A percentile compares a stretch with the other conserved stretches of the same genome.
Conservation (phyloP, 2,888 invertebrate genomes). For the Lycocerus yunnanus region DNA sequence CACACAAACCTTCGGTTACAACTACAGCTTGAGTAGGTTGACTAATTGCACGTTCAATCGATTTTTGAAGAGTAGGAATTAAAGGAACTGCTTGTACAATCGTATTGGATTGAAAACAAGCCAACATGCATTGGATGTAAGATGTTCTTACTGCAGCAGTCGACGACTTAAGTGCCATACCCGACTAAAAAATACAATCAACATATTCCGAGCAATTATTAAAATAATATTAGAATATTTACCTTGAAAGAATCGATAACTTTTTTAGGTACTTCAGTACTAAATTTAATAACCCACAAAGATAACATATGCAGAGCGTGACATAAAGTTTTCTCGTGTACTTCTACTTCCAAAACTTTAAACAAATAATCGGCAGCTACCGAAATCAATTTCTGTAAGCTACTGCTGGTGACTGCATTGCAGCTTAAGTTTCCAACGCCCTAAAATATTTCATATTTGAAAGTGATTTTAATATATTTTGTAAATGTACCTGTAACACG, state of each 20-base stretch:
- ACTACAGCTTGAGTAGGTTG: conserved; percentile 74
- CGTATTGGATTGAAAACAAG: conserved; percentile 64
- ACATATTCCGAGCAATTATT: not conserved
- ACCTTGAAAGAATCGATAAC: conserved; percentile 69
- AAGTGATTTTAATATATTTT: not conserved
- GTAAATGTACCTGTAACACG: conserved; percentile 70
- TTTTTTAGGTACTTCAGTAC: conserved; percentile 66
- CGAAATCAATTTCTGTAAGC: conserved; percentile 63
- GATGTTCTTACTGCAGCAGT: conserved; percentile 77
- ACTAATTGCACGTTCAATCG: conserved; percentile 75
- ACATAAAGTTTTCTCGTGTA: conserved; percentile 88
- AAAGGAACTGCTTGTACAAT: conserved; percentile 57
- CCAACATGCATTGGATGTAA: conserved; percentile 76
- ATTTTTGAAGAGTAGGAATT: conserved; percentile 68
- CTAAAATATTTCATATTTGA: conserved; percentile 43
- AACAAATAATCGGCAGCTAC: conserved; percentile 70
- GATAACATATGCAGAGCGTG: conserved; percentile 81
- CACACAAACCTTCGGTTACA: conserved; percentile 73
- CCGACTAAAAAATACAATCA: conserved; percentile 63
- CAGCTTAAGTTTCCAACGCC: conserved; percentile 76
- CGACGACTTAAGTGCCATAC: conserved; percentile 74
- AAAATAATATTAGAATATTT: conserved; percentile 4
- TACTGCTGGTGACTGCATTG: conserved; percentile 67
- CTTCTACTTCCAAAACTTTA: conserved; percentile 83
- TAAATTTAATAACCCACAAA: conserved; percentile 74